Evolutionary conservation across 1,140 invertebrate species (phyloP).

Genomic region (Bombus superbus): DNA sequence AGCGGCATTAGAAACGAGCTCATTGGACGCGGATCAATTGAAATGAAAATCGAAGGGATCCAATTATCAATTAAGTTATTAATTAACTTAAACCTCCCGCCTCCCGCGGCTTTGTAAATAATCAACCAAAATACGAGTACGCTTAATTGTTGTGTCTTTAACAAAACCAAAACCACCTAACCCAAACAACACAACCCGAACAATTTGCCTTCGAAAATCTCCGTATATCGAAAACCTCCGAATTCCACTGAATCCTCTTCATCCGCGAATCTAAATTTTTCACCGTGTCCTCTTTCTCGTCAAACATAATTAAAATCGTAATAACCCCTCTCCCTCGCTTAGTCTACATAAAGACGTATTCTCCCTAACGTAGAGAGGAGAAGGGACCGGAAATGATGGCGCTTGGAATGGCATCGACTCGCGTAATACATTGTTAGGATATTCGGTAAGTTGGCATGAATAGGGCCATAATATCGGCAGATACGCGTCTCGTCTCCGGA

Average conservation of each 20-base stretch:
- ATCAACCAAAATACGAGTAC: no score
- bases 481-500: conserved; percentile 58
- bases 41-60: no score
- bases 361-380: background rate
- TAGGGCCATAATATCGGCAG: conserved; percentile 69
- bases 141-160: no score
- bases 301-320: conserved; percentile 70
- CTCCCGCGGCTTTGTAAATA: no score
- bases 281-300: conserved; percentile 20
- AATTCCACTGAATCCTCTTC: background rate
- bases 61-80: no score
- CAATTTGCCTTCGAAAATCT: background rate
- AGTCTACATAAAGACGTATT: conserved; percentile 34
- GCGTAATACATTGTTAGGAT: conserved; percentile 63
- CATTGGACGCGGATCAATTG: no score
- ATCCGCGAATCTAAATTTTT: conserved; percentile 25
- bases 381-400: conserved; percentile 13
- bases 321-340: conserved; percentile 34
- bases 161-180: no score
- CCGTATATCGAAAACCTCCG: no score
- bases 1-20: no score
- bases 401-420: conserved; percentile 36
- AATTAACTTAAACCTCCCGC: no score
- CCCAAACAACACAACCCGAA: no score
- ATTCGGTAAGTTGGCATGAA: conserved; percentile 73